Evolutionary conservation across 2,113 vertebrate genomes (phyloP), one percentile per base, ranked within the genome.

Genomic region (Riparia riparia): DNA sequence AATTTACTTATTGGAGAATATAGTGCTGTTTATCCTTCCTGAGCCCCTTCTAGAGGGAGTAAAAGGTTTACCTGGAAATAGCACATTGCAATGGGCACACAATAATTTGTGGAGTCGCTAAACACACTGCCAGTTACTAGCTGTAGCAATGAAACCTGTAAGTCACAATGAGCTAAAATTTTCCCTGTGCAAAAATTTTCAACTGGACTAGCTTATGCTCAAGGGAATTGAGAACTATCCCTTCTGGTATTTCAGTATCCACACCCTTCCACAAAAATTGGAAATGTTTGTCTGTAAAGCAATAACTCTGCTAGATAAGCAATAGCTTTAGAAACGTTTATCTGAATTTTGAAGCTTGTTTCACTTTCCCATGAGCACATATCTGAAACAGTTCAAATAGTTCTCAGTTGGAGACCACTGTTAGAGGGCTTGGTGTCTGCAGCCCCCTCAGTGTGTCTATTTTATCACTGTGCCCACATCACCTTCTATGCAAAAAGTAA

Each of bases 11-110:
- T 28, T 92, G 60, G 86, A 56, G 50, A 93, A 47, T 72, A 29
- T 47, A 51, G 39, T 86, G n/a, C 21, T 71, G 61, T 49, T 97
- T 73, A 77, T 83, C 71, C 51, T 97, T 87, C 53, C 47, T 60
- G 50, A 63, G 68, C 66, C 53, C 32, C 24, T 81, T 93, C 68
- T 56, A 65, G 1, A 7, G 24, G 32, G 42, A 58, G 64, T 41
- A 89, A 93, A 70, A 93, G 73, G 14, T 86, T 96, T 97, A 79
- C 74, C 87, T 90, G 89, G 53, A 88, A 81, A 92, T 74, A 93
- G 76, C 53, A 51, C 57, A 60, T 25, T 69, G 84, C 8, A 32
- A 17, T 81, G 77, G 91, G 57, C 65, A 89, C 49, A 49, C 18
- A 69, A 96, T 96, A 88, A 80, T 80, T 71, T 85, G 53, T 60